Evolutionary conservation across 1,140 invertebrate genomes (phyloP).

Genomic region (Drosophila elegans): DNA sequence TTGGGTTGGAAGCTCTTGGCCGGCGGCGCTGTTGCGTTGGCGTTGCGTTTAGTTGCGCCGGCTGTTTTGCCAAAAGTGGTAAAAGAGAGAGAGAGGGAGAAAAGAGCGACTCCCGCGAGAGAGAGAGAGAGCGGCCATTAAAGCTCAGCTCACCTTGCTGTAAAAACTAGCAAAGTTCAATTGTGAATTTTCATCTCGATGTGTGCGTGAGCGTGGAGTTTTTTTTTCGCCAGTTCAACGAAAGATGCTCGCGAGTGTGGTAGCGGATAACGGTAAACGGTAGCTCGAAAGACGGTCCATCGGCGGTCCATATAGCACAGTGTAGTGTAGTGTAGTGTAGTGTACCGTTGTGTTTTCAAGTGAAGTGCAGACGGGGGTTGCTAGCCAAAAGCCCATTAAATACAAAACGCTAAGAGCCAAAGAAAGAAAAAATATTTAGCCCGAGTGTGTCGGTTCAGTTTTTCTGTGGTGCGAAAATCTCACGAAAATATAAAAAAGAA

Average conservation of each 20-base stretch:
- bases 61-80: conserved; percentile 48
- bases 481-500: conserved; percentile 23
- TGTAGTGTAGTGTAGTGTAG: conserved; percentile 45
- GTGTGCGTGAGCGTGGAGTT: conserved; percentile 15
- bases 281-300: conserved; percentile 3
- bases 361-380: conserved; percentile 44
- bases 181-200: conserved; percentile 32
- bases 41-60: conserved; percentile 46
- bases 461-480: conserved; percentile 53
- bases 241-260: conserved; percentile 71
- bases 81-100: conserved; percentile 8
- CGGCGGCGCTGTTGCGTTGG: conserved; percentile 69
- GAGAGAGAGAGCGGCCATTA: conserved; percentile 19
- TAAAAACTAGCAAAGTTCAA: conserved; percentile 58
- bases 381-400: conserved; percentile 22
- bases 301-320: conserved; percentile 10
- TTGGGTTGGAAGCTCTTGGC: conserved; percentile 69
- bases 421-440: conserved; percentile 39
- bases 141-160: conserved; percentile 50
- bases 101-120: conserved; percentile 13
- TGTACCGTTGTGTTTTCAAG: conserved; percentile 29
- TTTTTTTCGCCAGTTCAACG: conserved; percentile 69
- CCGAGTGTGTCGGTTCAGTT: conserved; percentile 39
- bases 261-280: conserved; percentile 41
- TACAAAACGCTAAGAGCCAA: conserved; percentile 19